A percentile compares a stretch with the other conserved stretches of the same genome.
Conservation (phyloP, 2,888 invertebrate genomes). For the Agriopis marginaria region DNA sequence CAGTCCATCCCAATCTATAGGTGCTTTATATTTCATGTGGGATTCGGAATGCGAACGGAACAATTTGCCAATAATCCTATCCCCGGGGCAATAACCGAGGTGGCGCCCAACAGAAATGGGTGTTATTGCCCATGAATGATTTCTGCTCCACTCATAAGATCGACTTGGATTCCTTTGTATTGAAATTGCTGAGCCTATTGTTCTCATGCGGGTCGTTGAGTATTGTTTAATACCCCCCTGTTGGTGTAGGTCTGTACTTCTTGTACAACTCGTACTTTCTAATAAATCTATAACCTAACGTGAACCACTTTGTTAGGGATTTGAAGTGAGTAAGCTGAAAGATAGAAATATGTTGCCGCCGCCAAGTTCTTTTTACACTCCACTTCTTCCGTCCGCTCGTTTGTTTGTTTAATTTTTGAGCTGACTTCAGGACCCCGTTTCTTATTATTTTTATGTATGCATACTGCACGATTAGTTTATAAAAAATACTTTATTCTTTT, state of each 20-base stretch:
- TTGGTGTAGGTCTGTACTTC: constrained; percentile 3
- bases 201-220: constrained; percentile 40
- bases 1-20: constrained; percentile 48
- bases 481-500: too few relatives aligned
- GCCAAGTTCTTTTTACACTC: background rate
- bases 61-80: constrained; percentile 85
- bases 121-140: constrained; percentile 80
- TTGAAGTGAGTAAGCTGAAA: background rate
- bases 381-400: too few relatives aligned
- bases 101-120: constrained; percentile 77
- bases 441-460: too few relatives aligned
- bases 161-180: constrained; percentile 64
- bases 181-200: constrained; percentile 46
- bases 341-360: background rate
- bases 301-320: background rate
- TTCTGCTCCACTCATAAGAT: constrained; percentile 69
- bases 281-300: background rate
- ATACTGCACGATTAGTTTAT: too few relatives aligned
- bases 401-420: too few relatives aligned
- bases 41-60: constrained; percentile 80
- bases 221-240: constrained; percentile 18
- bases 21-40: constrained; percentile 82
- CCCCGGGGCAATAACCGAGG: constrained; percentile 78
- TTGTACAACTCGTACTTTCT: background rate
- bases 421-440: too few relatives aligned